These are phyloP conservation scores for Electrophaes corylata DNA, from an alignment of 2,888 invertebrate genomes.

Conservation along the genomic window DNA sequence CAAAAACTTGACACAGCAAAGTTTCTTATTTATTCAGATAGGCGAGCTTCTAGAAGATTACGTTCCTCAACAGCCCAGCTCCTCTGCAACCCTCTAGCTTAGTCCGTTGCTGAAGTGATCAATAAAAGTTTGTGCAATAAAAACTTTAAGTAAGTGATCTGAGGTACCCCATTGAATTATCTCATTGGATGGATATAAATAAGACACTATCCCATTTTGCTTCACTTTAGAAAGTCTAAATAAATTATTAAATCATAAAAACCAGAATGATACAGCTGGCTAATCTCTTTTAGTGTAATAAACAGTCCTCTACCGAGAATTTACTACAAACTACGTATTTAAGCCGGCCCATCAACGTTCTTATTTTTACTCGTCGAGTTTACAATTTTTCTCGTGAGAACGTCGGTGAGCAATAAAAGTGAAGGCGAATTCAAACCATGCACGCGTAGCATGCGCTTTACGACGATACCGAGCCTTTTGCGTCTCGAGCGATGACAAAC, in stretches of 20 bases:
- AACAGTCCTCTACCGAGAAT: not conserved
- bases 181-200: too few relatives aligned
- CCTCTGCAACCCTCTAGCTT: too few relatives aligned
- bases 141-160: too few relatives aligned
- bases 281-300: not conserved
- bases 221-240: too few relatives aligned
- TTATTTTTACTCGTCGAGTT: slow-evolving; percentile 14
- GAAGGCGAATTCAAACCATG: slow-evolving; percentile 39
- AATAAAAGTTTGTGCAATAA: too few relatives aligned
- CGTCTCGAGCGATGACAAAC: slow-evolving; percentile 50
- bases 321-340: slow-evolving; percentile 1
- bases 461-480: slow-evolving; percentile 47
- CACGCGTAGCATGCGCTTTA: slow-evolving; percentile 41
- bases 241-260: not conserved
- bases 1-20: too few relatives aligned
- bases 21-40: too few relatives aligned
- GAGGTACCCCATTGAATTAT: too few relatives aligned
- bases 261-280: not conserved
- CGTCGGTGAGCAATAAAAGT: slow-evolving; percentile 34
- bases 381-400: slow-evolving; percentile 32
- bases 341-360: slow-evolving; percentile 6
- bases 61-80: too few relatives aligned
- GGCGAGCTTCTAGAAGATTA: too few relatives aligned
- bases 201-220: too few relatives aligned
- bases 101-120: too few relatives aligned